Evolutionary conservation across 2,888 invertebrate genomes (phyloP).

Genomic region (Pegoplata infirma): DNA sequence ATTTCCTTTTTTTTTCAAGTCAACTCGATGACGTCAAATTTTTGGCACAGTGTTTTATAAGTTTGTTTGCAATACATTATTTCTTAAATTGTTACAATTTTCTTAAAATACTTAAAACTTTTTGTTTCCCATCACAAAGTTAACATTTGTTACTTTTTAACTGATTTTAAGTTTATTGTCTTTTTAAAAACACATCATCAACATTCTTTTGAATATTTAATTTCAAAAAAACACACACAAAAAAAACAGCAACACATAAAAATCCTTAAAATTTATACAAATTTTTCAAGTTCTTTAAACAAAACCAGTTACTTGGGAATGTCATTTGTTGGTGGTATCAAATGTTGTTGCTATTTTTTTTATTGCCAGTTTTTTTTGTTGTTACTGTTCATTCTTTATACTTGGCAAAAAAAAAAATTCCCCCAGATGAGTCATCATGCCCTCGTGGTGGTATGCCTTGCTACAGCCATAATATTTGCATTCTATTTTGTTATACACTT

Average conservation of each 20-base stretch:
- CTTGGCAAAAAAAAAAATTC: slow-evolving; percentile 39
- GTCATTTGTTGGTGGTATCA: slow-evolving; percentile 23
- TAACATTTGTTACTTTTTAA: not conserved
- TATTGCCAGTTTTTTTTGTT: not conserved
- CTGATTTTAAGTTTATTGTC: not conserved
- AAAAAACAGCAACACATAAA: not conserved
- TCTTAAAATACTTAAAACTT: too few species aligned
- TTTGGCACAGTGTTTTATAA: too few species aligned
- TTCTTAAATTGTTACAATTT: too few species aligned
- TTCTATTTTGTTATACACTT: not conserved
- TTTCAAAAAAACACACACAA: not conserved
- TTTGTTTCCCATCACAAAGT: too few species aligned
- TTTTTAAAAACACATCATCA: not conserved
- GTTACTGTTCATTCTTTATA: slow-evolving; percentile 20
- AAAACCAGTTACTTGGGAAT: slow-evolving; percentile 48
- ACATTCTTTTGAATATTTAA: not conserved
- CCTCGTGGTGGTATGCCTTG: not conserved
- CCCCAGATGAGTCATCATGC: slow-evolving; percentile 46
- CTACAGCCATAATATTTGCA: not conserved
- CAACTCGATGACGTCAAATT: too few species aligned
- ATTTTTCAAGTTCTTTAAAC: slow-evolving; percentile 33
- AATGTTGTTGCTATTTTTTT: not conserved
- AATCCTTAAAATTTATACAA: slow-evolving; percentile 12
- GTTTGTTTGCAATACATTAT: too few species aligned
- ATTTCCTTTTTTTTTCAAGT: too few species aligned